Base-by-base conservation (phyloP, 2,888 invertebrate species). In the Amiota mariae region DNA sequence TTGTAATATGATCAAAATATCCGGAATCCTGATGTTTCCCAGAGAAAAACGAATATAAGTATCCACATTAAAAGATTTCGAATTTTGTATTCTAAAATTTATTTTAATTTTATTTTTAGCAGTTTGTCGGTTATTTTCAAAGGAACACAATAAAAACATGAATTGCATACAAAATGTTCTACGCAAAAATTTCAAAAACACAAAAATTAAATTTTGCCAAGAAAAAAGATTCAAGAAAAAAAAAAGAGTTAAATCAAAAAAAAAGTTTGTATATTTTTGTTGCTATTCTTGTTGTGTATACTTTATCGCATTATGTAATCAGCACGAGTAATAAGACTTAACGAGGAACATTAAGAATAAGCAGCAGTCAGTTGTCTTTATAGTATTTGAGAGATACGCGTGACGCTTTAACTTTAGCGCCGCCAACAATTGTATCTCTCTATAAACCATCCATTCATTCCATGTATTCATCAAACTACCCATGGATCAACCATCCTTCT, bases 251-350 rank as follows among this genome's bases (percentile, higher is more conserved):
- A 77, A 84, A 84, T 24, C 24, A 3, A 36, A 36, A 36, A 36
- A 36, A 36, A 36, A 6, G 36, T 36, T 36, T 36, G 6, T 36
- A 36, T 36, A 36, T 36, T 36, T 36, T 6, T 36, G 36, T 36
- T 36, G 36, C 36, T 36, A 36, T 36, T 36, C 36, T 36, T 82
- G 75, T 80, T 80, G 73, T 36, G 77, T 82, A 77, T 75, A 59
- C 81, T 86, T 85, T 77, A 78, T 86, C 84, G 78, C 86, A 83
- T 83, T 83, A 85, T 77, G 80, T 77, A 85, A 83, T 77, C 86
- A 86, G 85, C 86, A 80, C 85, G 85, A 83, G 82, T 85, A 83
- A 75, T 79, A 80, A 73, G 36, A 36, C 36, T 36, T 36, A 36
- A 36, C 36, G 36, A 36, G 36, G 36, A 36, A 36, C 36, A 36